phyloP scores from a whole-genome alignment of 2,888 invertebrate species.

The Tridacna gigas region DNA sequence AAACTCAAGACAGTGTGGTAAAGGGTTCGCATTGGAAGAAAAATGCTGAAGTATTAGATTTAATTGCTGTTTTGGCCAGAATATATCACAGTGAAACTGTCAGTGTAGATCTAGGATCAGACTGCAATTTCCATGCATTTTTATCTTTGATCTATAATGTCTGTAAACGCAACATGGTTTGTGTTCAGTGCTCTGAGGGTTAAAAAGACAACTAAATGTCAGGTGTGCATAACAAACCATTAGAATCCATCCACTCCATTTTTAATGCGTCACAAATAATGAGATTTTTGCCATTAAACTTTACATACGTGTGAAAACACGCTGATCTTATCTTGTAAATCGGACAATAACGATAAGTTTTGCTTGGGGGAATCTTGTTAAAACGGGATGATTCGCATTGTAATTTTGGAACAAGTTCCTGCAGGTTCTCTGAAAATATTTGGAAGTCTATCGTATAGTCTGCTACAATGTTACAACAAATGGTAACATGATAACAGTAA shows the following conservation, averaged over 20 bases:
- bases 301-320: conserved; percentile 30
- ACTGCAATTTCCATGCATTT: too few relatives aligned
- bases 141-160: too few relatives aligned
- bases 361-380: conserved; percentile 23
- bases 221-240: conserved; percentile 42
- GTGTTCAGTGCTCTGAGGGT: neutral
- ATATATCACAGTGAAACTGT: too few relatives aligned
- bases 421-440: conserved; percentile 12
- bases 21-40: too few relatives aligned
- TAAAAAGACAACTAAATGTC: neutral
- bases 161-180: too few relatives aligned
- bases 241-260: conserved; percentile 65
- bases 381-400: conserved; percentile 24
- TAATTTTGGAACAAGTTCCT: conserved; percentile 35
- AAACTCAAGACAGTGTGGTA: too few relatives aligned
- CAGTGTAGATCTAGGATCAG: too few relatives aligned
- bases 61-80: too few relatives aligned
- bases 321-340: conserved; percentile 32
- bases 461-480: too few relatives aligned
- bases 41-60: too few relatives aligned
- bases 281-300: neutral
- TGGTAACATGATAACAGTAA: too few relatives aligned
- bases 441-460: too few relatives aligned
- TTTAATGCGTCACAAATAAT: conserved; percentile 8
- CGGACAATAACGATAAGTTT: conserved; percentile 11